Percentiles rank a stretch among this genome's conserved stretches.
These are phyloP conservation scores for Morus bassanus DNA, from an alignment of 2,797 vertebrate genomes.

Conservation along the genomic window DNA sequence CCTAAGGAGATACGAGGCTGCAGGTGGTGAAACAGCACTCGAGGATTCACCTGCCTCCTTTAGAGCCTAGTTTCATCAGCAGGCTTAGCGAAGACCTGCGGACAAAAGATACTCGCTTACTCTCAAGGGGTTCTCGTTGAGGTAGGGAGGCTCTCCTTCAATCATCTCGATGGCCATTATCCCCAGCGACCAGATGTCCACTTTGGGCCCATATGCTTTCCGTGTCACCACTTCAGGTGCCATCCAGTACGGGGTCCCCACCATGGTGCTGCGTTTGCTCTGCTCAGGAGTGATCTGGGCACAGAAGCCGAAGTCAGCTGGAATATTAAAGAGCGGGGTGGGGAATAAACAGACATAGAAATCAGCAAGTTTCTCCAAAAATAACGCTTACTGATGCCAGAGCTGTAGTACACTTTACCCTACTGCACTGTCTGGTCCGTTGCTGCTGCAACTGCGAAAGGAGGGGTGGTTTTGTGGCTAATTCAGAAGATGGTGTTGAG, in stretches of 20 bases:
- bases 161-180: constrained; percentile 99
- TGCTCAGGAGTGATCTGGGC: constrained; percentile 97
- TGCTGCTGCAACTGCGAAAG: not conserved
- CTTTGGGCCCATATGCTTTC: constrained; percentile 94
- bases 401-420: not conserved
- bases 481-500: not conserved
- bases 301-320: constrained; percentile 96
- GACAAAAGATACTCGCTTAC: constrained; percentile 69
- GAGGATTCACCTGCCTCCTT: not conserved
- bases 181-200: constrained; percentile 96
- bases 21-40: not conserved
- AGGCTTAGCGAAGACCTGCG: not conserved
- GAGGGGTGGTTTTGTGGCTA: not conserved
- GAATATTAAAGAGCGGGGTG: not conserved
- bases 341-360: not conserved
- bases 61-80: not conserved
- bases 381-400: not conserved
- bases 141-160: constrained; percentile 94
- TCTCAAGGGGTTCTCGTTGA: constrained; percentile 93
- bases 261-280: constrained; percentile 97
- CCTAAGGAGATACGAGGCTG: not conserved
- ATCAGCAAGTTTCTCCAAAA: not conserved
- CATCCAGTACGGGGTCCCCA: constrained; percentile 97
- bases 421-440: not conserved
- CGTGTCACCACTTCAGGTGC: constrained; percentile 94